A percentile compares a stretch with the other conserved stretches of the same genome.
These are phyloP conservation scores for Melanophora roralis DNA, from an alignment of 2,888 invertebrate species.

Conservation along the genomic window DNA sequence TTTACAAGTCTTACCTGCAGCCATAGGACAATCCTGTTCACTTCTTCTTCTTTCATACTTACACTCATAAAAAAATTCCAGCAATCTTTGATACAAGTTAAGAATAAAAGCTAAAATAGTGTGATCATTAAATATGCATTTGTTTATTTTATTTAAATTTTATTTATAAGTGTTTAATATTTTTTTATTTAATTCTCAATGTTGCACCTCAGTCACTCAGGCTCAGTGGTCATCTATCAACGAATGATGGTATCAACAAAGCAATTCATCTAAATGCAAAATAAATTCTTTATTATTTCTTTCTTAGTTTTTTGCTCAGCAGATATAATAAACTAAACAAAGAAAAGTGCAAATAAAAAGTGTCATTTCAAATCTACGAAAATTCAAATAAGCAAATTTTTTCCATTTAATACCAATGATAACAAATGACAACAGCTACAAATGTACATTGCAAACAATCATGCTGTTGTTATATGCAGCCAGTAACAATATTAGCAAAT, in stretches of 20 bases:
- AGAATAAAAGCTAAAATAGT: slow-evolving; percentile 38
- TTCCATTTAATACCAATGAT: slow-evolving; percentile 52
- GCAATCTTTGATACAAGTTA: slow-evolving; percentile 52
- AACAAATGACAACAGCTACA: slow-evolving; percentile 53
- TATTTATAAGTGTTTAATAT: not conserved
- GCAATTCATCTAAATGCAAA: slow-evolving; percentile 63
- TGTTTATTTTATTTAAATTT: slow-evolving; percentile 40
- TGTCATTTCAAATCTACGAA: slow-evolving; percentile 60
- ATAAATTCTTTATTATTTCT: slow-evolving; percentile 38
- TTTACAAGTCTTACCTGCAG: too few relatives aligned
- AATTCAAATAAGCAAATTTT: slow-evolving; percentile 61
- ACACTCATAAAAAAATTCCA: slow-evolving; percentile 40
- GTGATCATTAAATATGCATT: slow-evolving; percentile 55
- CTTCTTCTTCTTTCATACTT: not conserved
- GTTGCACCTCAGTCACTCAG: slow-evolving; percentile 63
- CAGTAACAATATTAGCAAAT: slow-evolving; percentile 11
- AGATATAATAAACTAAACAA: slow-evolving; percentile 40
- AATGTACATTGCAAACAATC: slow-evolving; percentile 11
- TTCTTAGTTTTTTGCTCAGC: slow-evolving; percentile 33
- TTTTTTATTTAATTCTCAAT: slow-evolving; percentile 20
- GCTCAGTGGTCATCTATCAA: slow-evolving; percentile 61
- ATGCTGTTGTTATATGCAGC: not conserved
- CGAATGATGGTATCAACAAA: slow-evolving; percentile 61
- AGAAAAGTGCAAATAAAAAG: slow-evolving; percentile 33
- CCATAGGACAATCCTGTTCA: not conserved